Base-by-base conservation (phyloP, 2,888 invertebrate species). In the Tethea ocularis region DNA sequence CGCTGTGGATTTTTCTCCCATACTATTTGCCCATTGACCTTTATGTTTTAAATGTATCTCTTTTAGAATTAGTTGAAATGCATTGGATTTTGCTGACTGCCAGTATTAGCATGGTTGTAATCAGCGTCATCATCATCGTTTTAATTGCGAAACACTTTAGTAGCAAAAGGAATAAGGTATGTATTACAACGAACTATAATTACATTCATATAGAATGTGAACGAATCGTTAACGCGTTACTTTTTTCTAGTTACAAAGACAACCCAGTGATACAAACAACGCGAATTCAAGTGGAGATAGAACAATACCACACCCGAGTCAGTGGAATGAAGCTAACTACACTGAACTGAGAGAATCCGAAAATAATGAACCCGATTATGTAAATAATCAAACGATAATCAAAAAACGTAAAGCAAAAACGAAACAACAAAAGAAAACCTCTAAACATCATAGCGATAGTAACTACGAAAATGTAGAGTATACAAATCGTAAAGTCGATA, bases 291-390 rank as follows among this genome's bases (percentile, higher is more conserved):
- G 20, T 23, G 17, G 6, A 11, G 15, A 53, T 29, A 29, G 17
- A 1, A 7, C 17, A 1, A 10, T 53, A 20, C 53, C 53, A 10
- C 53, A 53, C 10, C 53, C 53, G 11, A 53, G 20, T 13, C 53
- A 53, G n/a, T 53, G 53, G 53, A 7, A 17, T 11, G 53, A 53
- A 29, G 17, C 29, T 17, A 52, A n/a, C n/a, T n/a, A 52, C 22
- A 26, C 52, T 7, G 11, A 20, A 26, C 11, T 23, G 13, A 23
- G n/a, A 29, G 8, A 3, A 7, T 33, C 26, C 5, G 26, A 26
- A 26, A 26, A 33, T 2, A 8, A 13, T 26, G 29, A 17, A 11
- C 29, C 53, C 10, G 8, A 15, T 29, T 13, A 29, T 29, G 11
- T 11, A 17, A 53, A 53, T 20, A 53, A 20, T 3, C 2, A 33